phyloP scores from a whole-genome alignment of 2,888 invertebrate species.

The Cecidostiba fungosa region DNA sequence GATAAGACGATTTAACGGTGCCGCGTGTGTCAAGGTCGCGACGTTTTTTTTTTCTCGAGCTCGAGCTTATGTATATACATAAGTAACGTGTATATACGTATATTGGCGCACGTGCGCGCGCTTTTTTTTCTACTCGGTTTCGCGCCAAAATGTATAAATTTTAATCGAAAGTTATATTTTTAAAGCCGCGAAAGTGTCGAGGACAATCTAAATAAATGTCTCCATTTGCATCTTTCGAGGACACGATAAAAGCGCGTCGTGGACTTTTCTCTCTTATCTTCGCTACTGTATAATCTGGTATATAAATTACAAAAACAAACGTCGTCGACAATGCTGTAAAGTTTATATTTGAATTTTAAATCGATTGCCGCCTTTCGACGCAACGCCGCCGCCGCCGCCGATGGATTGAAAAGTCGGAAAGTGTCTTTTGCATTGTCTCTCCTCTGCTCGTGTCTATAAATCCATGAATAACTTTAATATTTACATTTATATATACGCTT shows the following conservation, averaged over 20 bases:
- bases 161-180: background rate
- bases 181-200: background rate
- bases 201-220: background rate
- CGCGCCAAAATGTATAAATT: background rate
- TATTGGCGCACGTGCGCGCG: background rate
- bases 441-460: background rate
- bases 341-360: conserved; percentile 50
- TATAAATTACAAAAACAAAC: conserved; percentile 45
- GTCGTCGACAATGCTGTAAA: conserved; percentile 15
- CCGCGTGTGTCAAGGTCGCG: conserved; percentile 60
- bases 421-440: background rate
- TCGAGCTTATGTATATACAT: too few relatives aligned
- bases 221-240: conserved; percentile 12
- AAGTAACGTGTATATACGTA: background rate
- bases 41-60: conserved; percentile 5
- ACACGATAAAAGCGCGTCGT: conserved; percentile 21
- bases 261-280: conserved; percentile 17
- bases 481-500: background rate
- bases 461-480: background rate
- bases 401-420: conserved; percentile 14
- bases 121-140: background rate
- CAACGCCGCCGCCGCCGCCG: background rate
- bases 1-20: conserved; percentile 60
- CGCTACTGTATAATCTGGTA: conserved; percentile 29
- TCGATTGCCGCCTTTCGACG: background rate